Conservation (phyloP, 2,113 vertebrate genomes). For the Equus quagga region DNA sequence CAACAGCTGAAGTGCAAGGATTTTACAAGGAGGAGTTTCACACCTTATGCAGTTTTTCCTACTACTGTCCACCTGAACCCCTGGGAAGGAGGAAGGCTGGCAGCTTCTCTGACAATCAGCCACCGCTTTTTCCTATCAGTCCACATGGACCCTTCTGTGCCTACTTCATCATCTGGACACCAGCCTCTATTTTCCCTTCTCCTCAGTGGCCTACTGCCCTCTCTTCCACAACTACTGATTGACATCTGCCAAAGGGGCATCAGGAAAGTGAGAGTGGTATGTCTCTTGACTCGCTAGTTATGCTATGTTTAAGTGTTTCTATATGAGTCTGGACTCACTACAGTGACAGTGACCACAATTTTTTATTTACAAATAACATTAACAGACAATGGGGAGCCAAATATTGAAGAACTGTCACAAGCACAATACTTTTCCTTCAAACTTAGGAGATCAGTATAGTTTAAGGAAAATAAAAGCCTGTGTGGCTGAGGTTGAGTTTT, state of each 20-base stretch:
- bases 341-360: not conserved
- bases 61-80: not conserved
- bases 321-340: not conserved
- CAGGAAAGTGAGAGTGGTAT: not conserved
- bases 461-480: constrained; percentile 1
- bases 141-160: not conserved
- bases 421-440: not conserved
- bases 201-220: not conserved
- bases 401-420: not conserved
- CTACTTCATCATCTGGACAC: not conserved
- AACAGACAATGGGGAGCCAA: not conserved
- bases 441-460: not conserved
- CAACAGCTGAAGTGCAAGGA: not conserved
- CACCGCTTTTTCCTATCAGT: not conserved
- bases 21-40: not conserved
- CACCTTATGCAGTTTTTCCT: not conserved
- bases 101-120: not conserved
- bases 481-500: not conserved
- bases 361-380: constrained; percentile 10
- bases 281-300: not conserved
- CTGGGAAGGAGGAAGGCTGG: not conserved
- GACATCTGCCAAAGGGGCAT: not conserved
- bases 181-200: not conserved
- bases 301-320: not conserved
- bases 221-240: not conserved